Percentiles rank a stretch among this genome's conserved stretches.
These are phyloP conservation scores for Actinemys pallida DNA, from an alignment of 2,113 vertebrate species.

Conservation along the genomic window DNA sequence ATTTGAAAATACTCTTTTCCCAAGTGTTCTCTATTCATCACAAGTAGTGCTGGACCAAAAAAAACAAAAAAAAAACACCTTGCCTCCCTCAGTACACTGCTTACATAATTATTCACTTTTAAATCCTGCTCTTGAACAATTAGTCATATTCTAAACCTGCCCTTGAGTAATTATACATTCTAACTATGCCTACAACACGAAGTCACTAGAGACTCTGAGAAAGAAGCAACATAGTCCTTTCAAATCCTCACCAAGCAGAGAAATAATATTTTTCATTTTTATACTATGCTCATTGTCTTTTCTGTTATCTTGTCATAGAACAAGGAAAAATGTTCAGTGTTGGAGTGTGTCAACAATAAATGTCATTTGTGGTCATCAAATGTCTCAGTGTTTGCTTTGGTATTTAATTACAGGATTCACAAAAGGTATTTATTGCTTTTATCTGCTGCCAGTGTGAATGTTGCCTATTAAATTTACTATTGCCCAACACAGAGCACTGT, in stretches of 20 bases:
- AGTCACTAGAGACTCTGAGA: not conserved
- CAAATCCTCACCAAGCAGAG: accelerated
- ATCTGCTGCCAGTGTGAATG: slow-evolving; percentile 30
- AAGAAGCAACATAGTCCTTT: not conserved
- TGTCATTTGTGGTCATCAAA: slow-evolving; percentile 49
- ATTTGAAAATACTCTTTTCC: not conserved
- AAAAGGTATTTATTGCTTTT: slow-evolving; percentile 50
- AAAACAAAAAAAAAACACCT: accelerated
- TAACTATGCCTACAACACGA: accelerated
- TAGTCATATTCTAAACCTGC: not conserved
- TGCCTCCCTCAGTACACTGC: not conserved
- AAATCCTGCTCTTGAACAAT: slow-evolving; percentile 4
- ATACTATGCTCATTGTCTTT: slow-evolving; percentile 34
- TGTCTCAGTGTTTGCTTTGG: not conserved
- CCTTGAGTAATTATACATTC: slow-evolving; percentile 21
- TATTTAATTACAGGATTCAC: slow-evolving; percentile 53
- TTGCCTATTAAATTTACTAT: not conserved
- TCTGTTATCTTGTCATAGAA: slow-evolving; percentile 45
- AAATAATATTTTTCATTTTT: slow-evolving; percentile 29
- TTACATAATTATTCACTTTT: not conserved
- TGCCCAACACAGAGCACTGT: not conserved
- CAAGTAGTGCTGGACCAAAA: not conserved
- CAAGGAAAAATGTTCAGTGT: slow-evolving; percentile 37
- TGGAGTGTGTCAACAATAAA: slow-evolving; percentile 40
- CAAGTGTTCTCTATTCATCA: not conserved